phyloP scores from a whole-genome alignment of 2,797 vertebrate species.

The Crax fasciolata region DNA sequence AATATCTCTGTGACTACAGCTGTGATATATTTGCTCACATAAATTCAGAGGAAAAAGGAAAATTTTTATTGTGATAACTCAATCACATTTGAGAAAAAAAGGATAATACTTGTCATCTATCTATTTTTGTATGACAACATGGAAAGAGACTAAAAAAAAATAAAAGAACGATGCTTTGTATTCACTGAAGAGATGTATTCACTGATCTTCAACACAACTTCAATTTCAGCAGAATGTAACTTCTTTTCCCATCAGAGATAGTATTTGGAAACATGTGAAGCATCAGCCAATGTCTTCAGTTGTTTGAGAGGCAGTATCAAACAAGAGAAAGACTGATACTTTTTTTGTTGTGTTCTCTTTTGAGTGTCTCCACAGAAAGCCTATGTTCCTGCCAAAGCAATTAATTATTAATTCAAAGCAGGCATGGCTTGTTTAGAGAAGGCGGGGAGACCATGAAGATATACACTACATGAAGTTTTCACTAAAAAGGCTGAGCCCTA shows the following conservation, averaged over 20 bases:
- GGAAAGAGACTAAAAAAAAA: neutral
- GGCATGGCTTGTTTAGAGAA: neutral
- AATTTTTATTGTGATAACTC: neutral
- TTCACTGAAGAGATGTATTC: neutral
- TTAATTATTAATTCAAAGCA: conserved; percentile 56
- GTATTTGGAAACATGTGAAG: conserved; percentile 46
- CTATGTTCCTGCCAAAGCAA: neutral
- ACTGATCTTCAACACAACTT: neutral
- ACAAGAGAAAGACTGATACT: neutral
- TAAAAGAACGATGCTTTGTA: neutral
- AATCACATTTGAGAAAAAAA: neutral
- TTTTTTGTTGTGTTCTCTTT: neutral
- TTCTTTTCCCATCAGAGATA: conserved; percentile 20
- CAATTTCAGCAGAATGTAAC: neutral
- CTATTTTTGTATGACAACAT: neutral
- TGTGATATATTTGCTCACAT: neutral
- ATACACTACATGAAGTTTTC: neutral
- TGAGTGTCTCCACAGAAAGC: neutral
- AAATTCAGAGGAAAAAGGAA: neutral
- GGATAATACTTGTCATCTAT: neutral
- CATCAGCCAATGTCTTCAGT: conserved; percentile 47
- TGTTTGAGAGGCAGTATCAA: conserved; percentile 19
- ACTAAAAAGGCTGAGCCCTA: neutral
- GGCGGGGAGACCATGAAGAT: neutral
- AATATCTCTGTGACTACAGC: neutral